Percentiles rank a stretch among this genome's conserved stretches.
Evolutionary conservation across 2,888 invertebrate species (phyloP).

Genomic region (Monopis laevigella): DNA sequence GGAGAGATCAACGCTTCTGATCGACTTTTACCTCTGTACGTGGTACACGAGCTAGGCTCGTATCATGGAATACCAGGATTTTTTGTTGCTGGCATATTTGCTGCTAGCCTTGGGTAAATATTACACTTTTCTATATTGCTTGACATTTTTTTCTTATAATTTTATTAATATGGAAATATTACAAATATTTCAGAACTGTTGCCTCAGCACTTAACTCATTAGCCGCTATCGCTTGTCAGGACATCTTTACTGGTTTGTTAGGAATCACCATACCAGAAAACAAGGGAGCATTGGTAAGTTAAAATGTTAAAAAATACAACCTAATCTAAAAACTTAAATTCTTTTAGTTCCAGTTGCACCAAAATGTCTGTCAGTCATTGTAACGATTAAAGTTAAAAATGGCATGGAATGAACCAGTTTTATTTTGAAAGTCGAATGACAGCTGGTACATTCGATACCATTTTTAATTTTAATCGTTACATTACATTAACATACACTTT

Average conservation of each 20-base stretch:
- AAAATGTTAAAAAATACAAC: no score
- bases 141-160: not conserved
- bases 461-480: no score
- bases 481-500: no score
- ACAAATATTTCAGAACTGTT: conserved; percentile 77
- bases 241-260: conserved; percentile 79
- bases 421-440: no score
- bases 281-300: conserved; percentile 77
- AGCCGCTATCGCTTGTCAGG: conserved; percentile 90
- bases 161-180: not conserved
- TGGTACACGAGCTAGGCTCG: conserved; percentile 82
- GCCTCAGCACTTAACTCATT: conserved; percentile 95
- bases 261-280: conserved; percentile 76
- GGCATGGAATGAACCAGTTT: no score
- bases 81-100: conserved; percentile 95
- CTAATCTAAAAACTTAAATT: no score
- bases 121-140: not conserved
- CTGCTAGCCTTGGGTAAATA: conserved; percentile 90
- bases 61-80: conserved; percentile 86
- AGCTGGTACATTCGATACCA: no score
- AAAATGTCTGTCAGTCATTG: no score
- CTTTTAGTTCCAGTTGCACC: no score
- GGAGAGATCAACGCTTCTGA: conserved; percentile 76
- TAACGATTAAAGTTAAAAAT: no score
- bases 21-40: conserved; percentile 89